These are phyloP conservation scores for Neopelma chrysocephalum DNA, from an alignment of 2,797 vertebrate genomes.

Conservation along the genomic window DNA sequence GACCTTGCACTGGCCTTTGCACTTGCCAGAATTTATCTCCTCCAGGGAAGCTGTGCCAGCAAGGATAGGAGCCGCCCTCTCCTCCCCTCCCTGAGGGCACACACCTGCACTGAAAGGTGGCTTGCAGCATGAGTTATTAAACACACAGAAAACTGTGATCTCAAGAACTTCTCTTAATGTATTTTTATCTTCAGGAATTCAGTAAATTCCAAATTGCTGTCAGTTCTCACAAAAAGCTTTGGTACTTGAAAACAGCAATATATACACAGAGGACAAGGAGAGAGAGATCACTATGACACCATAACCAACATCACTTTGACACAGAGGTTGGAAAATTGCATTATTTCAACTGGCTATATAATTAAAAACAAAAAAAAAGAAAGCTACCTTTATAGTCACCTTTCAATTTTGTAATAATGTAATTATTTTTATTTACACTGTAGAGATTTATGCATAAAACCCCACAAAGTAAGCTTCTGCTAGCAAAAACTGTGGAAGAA, in stretches of 20 bases:
- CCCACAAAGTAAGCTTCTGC: not conserved
- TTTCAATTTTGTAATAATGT: constrained; percentile 12
- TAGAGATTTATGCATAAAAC: constrained; percentile 12
- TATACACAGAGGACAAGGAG: not conserved
- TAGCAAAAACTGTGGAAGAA: constrained; percentile 11
- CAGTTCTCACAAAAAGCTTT: not conserved
- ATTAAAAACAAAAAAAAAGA: not conserved
- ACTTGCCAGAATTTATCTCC: not conserved
- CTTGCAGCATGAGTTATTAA: not conserved
- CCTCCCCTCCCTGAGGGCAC: not conserved
- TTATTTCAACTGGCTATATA: constrained; percentile 6
- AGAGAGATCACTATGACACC: not conserved
- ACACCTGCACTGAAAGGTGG: not conserved
- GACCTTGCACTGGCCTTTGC: not conserved
- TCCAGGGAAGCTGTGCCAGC: not conserved
- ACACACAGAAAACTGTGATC: constrained; percentile 17
- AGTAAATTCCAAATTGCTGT: constrained; percentile 3
- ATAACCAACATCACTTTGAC: not conserved
- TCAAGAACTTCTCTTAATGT: not conserved
- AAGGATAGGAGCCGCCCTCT: not conserved
- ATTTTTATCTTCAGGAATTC: constrained; percentile 28
- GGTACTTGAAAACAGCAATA: not conserved
- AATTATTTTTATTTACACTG: constrained; percentile 37
- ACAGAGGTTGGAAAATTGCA: not conserved
- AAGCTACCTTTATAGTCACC: not conserved